phyloP scores from a whole-genome alignment of 1,140 invertebrate genomes.

The Heliconius melpomene region DNA sequence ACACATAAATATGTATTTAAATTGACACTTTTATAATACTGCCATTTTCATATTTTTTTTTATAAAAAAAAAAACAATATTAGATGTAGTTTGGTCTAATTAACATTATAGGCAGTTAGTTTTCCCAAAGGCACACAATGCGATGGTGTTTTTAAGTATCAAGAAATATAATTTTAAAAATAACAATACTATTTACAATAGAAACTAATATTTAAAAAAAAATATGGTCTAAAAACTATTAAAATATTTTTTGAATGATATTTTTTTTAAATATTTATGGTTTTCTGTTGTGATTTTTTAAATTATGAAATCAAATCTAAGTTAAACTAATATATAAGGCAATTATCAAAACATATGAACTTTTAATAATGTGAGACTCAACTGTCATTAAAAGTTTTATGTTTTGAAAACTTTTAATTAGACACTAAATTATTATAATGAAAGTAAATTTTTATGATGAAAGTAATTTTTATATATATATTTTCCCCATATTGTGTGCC shows the following conservation, averaged over 20 bases:
- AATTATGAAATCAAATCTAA: too few species aligned
- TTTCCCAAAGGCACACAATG: constrained; percentile 63
- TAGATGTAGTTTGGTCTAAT: constrained; percentile 17
- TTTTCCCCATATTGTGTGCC: constrained; percentile 51
- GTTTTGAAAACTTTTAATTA: background rate
- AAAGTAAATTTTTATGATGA: background rate
- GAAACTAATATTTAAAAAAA: too few species aligned
- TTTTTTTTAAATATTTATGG: too few species aligned
- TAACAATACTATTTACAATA: too few species aligned
- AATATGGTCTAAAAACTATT: too few species aligned
- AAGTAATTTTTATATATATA: background rate
- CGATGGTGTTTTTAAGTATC: constrained; percentile 38
- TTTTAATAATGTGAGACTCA: too few species aligned
- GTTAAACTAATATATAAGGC: too few species aligned
- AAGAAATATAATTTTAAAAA: too few species aligned
- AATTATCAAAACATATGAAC: too few species aligned
- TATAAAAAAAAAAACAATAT: background rate
- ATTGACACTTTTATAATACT: background rate
- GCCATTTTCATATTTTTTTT: constrained; percentile 2
- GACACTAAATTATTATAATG: background rate
- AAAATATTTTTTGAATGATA: too few species aligned
- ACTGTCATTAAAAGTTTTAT: too few species aligned
- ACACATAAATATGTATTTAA: background rate
- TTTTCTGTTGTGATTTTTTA: too few species aligned
- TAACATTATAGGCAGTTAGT: constrained; percentile 20